A percentile compares a stretch with the other conserved stretches of the same genome.
Evolutionary conservation across 2,888 invertebrate species (phyloP).

Genomic region (Ecliptopera silaceata): DNA sequence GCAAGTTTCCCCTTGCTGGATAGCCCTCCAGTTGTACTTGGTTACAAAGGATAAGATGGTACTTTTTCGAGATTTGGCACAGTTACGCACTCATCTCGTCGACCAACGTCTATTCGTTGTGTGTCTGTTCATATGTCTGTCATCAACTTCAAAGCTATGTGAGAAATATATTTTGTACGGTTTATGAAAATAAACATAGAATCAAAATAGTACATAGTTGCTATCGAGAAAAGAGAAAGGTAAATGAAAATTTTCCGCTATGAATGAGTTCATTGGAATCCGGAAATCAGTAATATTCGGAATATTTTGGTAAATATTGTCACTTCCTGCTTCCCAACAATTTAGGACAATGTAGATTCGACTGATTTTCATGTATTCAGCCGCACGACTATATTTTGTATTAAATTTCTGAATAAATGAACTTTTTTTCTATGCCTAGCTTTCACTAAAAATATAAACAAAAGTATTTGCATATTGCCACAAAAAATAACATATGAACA

Average conservation of each 20-base stretch:
- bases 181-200: too few relatives aligned
- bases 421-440: not conserved
- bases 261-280: not conserved
- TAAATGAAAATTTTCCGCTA: not conserved
- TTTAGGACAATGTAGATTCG: not conserved
- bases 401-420: not conserved
- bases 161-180: too few relatives aligned
- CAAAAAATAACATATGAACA: too few relatives aligned
- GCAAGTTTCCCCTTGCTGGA: too few relatives aligned
- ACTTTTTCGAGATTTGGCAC: not conserved
- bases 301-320: slow-evolving; percentile 14
- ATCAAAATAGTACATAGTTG: too few relatives aligned
- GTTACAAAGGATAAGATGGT: not conserved
- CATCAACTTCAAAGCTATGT: too few relatives aligned
- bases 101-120: too few relatives aligned
- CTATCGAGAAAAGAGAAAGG: too few relatives aligned
- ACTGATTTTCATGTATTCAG: not conserved
- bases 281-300: slow-evolving; percentile 18
- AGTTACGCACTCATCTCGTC: not conserved
- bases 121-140: too few relatives aligned
- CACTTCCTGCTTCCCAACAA: slow-evolving; percentile 11
- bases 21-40: not conserved
- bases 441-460: too few relatives aligned
- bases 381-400: not conserved
- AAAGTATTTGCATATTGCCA: too few relatives aligned